Conservation (phyloP, 2,888 invertebrate genomes). For the Frankliniella intonsa region DNA sequence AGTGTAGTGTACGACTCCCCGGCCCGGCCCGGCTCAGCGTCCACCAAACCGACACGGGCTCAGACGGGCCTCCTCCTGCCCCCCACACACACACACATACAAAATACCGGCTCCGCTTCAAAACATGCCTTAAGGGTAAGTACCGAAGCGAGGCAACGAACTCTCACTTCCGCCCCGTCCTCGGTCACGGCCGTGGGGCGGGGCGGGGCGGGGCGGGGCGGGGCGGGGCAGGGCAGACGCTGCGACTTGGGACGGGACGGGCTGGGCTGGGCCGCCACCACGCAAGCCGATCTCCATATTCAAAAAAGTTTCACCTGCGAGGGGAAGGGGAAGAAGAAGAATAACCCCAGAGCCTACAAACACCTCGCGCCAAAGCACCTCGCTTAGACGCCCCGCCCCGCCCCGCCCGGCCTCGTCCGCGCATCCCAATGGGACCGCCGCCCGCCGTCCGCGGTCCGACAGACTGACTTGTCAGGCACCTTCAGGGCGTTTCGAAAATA, state of each 20-base stretch:
- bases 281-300: no score
- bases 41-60: not conserved
- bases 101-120: not conserved
- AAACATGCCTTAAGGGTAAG: not conserved
- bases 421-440: not conserved
- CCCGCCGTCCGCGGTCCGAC: not conserved
- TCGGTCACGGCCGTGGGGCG: not conserved
- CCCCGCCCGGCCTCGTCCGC: not conserved
- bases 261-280: not conserved
- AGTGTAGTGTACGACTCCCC: no score
- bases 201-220: no score
- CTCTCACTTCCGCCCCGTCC: not conserved
- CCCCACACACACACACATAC: not conserved
- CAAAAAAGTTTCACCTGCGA: no score
- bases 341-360: not conserved
- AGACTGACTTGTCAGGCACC: no score
- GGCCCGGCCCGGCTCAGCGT: no score
- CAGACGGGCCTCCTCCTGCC: not conserved
- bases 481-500: not conserved
- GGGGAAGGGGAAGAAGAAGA: not conserved
- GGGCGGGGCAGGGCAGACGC: not conserved
- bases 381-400: not conserved
- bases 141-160: not conserved
- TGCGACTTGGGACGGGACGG: not conserved
- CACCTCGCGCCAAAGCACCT: not conserved